Percentiles rank a stretch among this genome's conserved stretches.
Conservation (phyloP, 2,113 vertebrate genomes). For the Penelope pileata region DNA sequence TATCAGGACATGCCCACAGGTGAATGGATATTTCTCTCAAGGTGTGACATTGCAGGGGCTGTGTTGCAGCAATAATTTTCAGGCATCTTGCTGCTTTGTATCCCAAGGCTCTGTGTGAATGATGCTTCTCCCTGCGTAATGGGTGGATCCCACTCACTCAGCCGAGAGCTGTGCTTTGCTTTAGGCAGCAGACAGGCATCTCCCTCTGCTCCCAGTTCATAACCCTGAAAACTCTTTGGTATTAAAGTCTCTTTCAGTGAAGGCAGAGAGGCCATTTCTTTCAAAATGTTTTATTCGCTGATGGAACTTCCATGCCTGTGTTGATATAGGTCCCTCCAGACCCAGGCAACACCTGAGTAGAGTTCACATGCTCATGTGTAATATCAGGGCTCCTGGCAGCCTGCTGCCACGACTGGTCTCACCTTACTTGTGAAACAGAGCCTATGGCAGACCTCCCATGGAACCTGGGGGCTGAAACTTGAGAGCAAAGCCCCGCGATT, state of each 20-base stretch:
- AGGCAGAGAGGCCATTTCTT: neutral
- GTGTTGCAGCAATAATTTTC: neutral
- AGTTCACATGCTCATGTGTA: neutral
- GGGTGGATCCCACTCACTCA: neutral
- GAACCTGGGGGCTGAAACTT: neutral
- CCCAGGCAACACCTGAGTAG: neutral
- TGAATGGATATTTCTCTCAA: neutral
- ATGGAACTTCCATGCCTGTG: neutral
- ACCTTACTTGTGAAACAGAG: neutral
- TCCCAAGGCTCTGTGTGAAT: neutral
- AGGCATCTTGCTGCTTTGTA: neutral
- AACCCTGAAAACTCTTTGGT: neutral
- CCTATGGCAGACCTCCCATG: neutral
- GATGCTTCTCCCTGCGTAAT: neutral
- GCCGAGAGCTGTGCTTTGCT: neutral
- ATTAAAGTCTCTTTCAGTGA: neutral
- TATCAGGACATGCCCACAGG: fast-evolving
- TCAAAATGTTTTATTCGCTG: neutral
- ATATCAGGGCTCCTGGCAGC: neutral
- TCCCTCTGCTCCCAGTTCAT: neutral
- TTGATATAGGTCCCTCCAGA: neutral
- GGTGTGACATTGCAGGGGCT: neutral
- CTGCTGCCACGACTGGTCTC: neutral
- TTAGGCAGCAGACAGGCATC: neutral
- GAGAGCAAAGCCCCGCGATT: neutral